Evolutionary conservation across 1,140 invertebrate species (phyloP).

Genomic region (Tenebrio molitor): DNA sequence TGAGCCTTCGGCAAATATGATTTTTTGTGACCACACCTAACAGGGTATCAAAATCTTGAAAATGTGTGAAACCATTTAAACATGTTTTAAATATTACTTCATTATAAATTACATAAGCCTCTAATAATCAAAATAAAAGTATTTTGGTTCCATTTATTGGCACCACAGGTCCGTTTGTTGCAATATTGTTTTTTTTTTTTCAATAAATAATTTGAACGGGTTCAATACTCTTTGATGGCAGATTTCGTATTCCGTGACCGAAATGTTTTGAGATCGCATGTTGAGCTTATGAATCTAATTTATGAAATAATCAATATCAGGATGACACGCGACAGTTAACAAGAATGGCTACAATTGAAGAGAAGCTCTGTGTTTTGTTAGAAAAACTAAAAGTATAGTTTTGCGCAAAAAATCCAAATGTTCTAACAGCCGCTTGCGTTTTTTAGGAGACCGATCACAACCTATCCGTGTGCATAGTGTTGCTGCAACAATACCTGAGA

Average conservation of each 20-base stretch:
- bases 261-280: slow-evolving; percentile 54
- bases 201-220: background rate
- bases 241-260: slow-evolving; percentile 27
- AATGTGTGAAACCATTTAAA: too few relatives aligned
- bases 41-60: too few relatives aligned
- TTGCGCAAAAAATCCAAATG: background rate
- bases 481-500: slow-evolving; percentile 59
- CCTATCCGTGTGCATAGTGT: slow-evolving; percentile 58
- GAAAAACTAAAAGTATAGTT: slow-evolving; percentile 58
- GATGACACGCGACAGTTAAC: slow-evolving; percentile 60
- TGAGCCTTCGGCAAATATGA: too few relatives aligned
- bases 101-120: too few relatives aligned
- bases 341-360: slow-evolving; percentile 55
- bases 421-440: background rate
- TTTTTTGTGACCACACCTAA: too few relatives aligned
- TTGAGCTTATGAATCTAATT: slow-evolving; percentile 58
- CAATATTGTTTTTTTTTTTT: slow-evolving; percentile 22
- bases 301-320: slow-evolving; percentile 59
- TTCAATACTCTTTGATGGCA: slow-evolving; percentile 28
- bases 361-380: slow-evolving; percentile 55
- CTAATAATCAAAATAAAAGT: too few relatives aligned
- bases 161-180: background rate
- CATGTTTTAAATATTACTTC: too few relatives aligned
- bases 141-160: too few relatives aligned
- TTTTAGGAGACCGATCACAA: slow-evolving; percentile 58